Conservation (phyloP, 2,113 vertebrate species). For the Thymallus thymallus region DNA sequence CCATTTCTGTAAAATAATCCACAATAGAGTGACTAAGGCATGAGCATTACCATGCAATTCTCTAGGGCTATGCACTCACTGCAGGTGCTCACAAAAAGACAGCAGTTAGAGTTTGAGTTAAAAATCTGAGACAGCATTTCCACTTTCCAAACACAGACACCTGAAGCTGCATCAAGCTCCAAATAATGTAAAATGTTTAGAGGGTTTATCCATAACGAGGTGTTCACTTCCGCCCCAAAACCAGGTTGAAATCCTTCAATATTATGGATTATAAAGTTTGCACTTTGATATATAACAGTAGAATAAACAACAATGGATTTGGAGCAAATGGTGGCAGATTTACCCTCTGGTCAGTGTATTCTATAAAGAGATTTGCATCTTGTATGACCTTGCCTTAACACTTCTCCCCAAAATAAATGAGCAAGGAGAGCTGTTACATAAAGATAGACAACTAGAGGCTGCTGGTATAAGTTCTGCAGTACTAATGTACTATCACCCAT, state of each 20-base stretch:
- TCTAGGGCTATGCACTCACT: slow-evolving; percentile 26
- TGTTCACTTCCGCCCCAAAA: background rate
- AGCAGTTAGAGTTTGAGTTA: slow-evolving; percentile 33
- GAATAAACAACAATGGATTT: too few relatives aligned
- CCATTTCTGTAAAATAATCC: too few relatives aligned
- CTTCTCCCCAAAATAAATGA: too few relatives aligned
- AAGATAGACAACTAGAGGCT: slow-evolving; percentile 1
- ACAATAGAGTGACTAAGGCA: too few relatives aligned
- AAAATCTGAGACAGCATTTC: slow-evolving; percentile 13
- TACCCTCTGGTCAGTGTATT: too few relatives aligned
- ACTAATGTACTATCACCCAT: slow-evolving; percentile 63
- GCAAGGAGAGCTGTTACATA: slow-evolving; percentile 9
- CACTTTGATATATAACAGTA: too few relatives aligned
- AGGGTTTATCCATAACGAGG: background rate
- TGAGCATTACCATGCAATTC: background rate
- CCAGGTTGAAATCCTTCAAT: too few relatives aligned
- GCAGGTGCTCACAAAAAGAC: slow-evolving; percentile 31
- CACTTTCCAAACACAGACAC: background rate
- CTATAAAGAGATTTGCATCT: too few relatives aligned
- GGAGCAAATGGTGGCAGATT: too few relatives aligned
- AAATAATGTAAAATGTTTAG: too few relatives aligned
- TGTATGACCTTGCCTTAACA: background rate
- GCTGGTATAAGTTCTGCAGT: slow-evolving; percentile 45
- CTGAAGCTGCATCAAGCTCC: background rate
- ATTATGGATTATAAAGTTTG: too few relatives aligned